Conservation (phyloP, 2,888 invertebrate genomes). For the Palloptera scutellata region DNA sequence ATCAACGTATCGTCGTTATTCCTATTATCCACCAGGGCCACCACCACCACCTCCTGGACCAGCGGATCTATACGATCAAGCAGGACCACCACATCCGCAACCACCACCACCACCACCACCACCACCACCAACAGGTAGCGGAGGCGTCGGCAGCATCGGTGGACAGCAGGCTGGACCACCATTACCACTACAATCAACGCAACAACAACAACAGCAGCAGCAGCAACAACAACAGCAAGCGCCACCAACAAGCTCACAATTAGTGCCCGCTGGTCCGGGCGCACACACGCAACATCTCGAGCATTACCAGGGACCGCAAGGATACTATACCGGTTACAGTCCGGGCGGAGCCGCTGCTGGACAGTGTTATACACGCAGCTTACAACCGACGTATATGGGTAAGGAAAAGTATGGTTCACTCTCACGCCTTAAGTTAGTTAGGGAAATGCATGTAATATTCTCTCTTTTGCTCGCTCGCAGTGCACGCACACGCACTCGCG, state of each 20-base stretch:
- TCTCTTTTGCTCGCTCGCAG: no score
- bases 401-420: slow-evolving; percentile 64
- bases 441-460: slow-evolving; percentile 9
- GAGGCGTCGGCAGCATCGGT: slow-evolving; percentile 37
- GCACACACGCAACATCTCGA: slow-evolving; percentile 65
- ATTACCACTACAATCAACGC: slow-evolving; percentile 41
- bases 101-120: slow-evolving; percentile 49
- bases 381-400: slow-evolving; percentile 65
- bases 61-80: no score
- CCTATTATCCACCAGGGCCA: slow-evolving; percentile 54
- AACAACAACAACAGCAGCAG: slow-evolving; percentile 49
- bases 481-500: no score
- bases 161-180: slow-evolving; percentile 38
- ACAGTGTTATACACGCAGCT: slow-evolving; percentile 69
- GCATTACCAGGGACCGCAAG: slow-evolving; percentile 68
- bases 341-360: slow-evolving; percentile 61
- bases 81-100: slow-evolving; percentile 44
- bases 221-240: slow-evolving; percentile 42
- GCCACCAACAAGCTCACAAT: slow-evolving; percentile 59
- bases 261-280: slow-evolving; percentile 62
- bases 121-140: slow-evolving; percentile 38
- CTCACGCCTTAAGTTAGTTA: not conserved
- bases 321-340: slow-evolving; percentile 68
- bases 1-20: slow-evolving; percentile 56
- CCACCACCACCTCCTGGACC: slow-evolving; percentile 46